Evolutionary conservation across 2,797 vertebrate genomes (phyloP), one percentile per base, ranked within the genome.

Genomic region (Crypturellus tataupa): DNA sequence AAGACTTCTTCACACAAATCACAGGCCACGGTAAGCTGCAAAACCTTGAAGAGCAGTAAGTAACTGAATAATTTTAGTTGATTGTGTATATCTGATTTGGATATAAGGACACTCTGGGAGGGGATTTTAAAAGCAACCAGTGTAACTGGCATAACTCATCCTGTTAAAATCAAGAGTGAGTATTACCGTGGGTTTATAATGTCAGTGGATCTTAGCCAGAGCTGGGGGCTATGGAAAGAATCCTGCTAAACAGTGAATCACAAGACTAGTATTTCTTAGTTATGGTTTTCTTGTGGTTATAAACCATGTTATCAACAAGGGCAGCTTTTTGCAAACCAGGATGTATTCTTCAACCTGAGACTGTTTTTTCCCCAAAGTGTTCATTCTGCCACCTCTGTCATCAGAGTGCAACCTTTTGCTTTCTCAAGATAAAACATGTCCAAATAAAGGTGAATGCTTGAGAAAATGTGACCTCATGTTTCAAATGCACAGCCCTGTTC

Each of bases 91-190:
- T 83, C 69, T 90, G 65, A 55, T 83, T 46, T 91, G 68, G 33
- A 19, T 91, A 42, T 73, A 49, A 70, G 31, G 39, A 64, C 8
- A 6, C 6, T 53, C 27, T 2, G 4, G 59, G 31, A 80, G 17
- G 7, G 13, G 3, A 3, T 25, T 53, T 90, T 87, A 86, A 88
- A 95, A 92, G 55, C 39, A 79, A 71, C 25, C 0, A 2, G 1
- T 53, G 1, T 27, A 81, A 70, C 15, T 91, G 35, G 19, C 35
- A 27, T 90, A 84, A 58, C 56, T 62, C 60, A 76, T 79, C 70
- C 56, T 60, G 7, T 62, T 95, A 73, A 89, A 88, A 91, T 47
- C 24, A 62, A 80, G 69, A 87, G n/a, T 55, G 59, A n/a, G 4
- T 88, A 96, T 90, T 91, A 14, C 69, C 8, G 0, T 53, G 15